A percentile compares a stretch with the other conserved stretches of the same genome.
Evolutionary conservation across 2,113 vertebrate species (phyloP).

Genomic region (Chlorodrepanis virens): DNA sequence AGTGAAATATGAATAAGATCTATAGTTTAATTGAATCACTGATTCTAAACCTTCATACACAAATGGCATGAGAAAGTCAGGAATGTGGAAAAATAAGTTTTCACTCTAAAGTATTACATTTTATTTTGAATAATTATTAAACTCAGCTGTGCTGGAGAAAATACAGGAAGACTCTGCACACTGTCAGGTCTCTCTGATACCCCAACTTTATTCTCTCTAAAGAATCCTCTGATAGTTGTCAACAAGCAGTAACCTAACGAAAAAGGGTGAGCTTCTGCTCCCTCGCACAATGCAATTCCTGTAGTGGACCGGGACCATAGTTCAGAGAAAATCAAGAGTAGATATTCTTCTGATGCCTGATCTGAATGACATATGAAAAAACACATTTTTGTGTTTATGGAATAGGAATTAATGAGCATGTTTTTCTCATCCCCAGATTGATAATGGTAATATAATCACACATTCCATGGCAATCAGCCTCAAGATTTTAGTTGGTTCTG

Average conservation of each 20-base stretch:
- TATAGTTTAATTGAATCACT: slow-evolving; percentile 68
- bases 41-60: slow-evolving; percentile 63
- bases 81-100: slow-evolving; percentile 45
- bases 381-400: neutral
- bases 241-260: slow-evolving; percentile 3
- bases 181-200: neutral
- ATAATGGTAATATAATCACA: neutral
- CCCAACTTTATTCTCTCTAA: neutral
- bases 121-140: slow-evolving; percentile 39
- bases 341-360: neutral
- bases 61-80: slow-evolving; percentile 61
- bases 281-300: neutral
- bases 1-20: slow-evolving; percentile 75
- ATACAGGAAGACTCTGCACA: neutral
- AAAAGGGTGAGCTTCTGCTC: neutral
- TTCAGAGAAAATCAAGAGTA: neutral
- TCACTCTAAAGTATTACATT: slow-evolving; percentile 21
- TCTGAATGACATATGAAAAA: neutral
- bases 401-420: neutral
- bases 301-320: neutral
- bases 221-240: neutral
- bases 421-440: neutral
- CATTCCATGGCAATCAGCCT: neutral
- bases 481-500: neutral
- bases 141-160: neutral